Evolutionary conservation across 2,797 vertebrate species (phyloP).

Genomic region (Ctenochaetus hawaiiensis): DNA sequence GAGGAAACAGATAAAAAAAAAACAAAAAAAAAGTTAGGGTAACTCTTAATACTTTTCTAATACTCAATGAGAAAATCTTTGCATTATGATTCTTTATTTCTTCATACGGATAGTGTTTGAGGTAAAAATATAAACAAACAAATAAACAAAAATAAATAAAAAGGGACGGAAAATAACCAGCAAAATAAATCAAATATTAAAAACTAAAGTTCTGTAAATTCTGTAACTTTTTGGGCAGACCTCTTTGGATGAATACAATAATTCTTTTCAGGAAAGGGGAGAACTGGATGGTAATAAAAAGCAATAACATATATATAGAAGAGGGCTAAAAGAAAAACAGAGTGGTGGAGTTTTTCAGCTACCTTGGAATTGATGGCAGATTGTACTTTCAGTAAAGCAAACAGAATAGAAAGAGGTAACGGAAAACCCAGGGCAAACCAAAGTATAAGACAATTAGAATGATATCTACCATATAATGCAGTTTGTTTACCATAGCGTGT

Average conservation of each 20-base stretch:
- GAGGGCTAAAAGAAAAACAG: slow-evolving; percentile 71
- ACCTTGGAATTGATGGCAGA: slow-evolving; percentile 87
- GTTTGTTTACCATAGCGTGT: slow-evolving; percentile 99
- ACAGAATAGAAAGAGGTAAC: slow-evolving; percentile 88
- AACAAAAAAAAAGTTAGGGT: slow-evolving; percentile 27
- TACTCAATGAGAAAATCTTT: slow-evolving; percentile 51
- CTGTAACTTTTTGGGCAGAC: slow-evolving; percentile 61
- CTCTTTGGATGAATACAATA: slow-evolving; percentile 70
- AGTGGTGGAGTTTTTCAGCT: slow-evolving; percentile 82
- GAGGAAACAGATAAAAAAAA: slow-evolving; percentile 27
- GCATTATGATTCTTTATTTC: slow-evolving; percentile 83
- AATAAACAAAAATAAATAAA: slow-evolving; percentile 12
- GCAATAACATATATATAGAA: slow-evolving; percentile 66
- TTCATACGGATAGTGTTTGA: slow-evolving; percentile 79
- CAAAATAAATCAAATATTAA: slow-evolving; percentile 27
- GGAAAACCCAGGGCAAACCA: slow-evolving; percentile 96
- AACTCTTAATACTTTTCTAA: slow-evolving; percentile 27
- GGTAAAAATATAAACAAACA: slow-evolving; percentile 18
- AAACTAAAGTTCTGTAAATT: slow-evolving; percentile 21
- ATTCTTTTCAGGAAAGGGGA: slow-evolving; percentile 58
- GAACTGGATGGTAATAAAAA: slow-evolving; percentile 76
- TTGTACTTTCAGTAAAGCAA: slow-evolving; percentile 88
- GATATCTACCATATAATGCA: slow-evolving; percentile 99
- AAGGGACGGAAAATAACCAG: slow-evolving; percentile 27
- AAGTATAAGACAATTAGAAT: slow-evolving; percentile 98